Base-by-base conservation (phyloP, 2,797 vertebrate species). In the Acrossocheilus fasciatus region DNA sequence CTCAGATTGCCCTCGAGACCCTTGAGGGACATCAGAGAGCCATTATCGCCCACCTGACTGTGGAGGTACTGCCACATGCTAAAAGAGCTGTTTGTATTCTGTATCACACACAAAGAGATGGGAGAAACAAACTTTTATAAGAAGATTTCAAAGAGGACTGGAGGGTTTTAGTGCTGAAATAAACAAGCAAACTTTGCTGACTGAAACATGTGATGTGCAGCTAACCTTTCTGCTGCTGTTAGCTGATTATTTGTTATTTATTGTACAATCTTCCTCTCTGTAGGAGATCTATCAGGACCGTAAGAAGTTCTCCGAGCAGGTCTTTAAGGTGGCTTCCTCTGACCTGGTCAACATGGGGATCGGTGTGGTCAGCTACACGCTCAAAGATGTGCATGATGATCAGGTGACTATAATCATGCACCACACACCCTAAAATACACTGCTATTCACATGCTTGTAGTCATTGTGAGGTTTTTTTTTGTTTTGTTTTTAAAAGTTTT, bases 261-360 rank as follows among this genome's bases (percentile, higher is more conserved):
- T 8, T 73, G 20, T 78, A 4, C 9, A 36, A 15, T 26, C 70
- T 72, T 62, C 43, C 20, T 68, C 26, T 26, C 50, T 41, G n/a
- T 88, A 98, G 98, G 98, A 99, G 92, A 98, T 99, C 93, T 99
- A 98, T 92, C 98, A 99, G 93, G 98, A 99, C 91, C 95, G 98
- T 50, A 97, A 98, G 95, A 99, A 99, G 93, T 99, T 99, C 92
- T 99, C 98, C 0, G 98, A 99, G 90, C 98, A 99, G 84, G 98
- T 99, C 20, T 99, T 97, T 89, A 97, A 98, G 82, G 98, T 99
- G 89, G 98, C 98, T 9, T 99, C 98, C 0, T 99, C 98, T 1
- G 98, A 99, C 91, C 95, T 99, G 89, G 96, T 99, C 86, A 99
- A 99, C 94, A 99, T 99, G 98, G 98, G 98, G 14, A 98, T 99